Evolutionary conservation across 2,113 vertebrate genomes (phyloP), one percentile per base, ranked within the genome.

Genomic region (Oncorhynchus masou): DNA sequence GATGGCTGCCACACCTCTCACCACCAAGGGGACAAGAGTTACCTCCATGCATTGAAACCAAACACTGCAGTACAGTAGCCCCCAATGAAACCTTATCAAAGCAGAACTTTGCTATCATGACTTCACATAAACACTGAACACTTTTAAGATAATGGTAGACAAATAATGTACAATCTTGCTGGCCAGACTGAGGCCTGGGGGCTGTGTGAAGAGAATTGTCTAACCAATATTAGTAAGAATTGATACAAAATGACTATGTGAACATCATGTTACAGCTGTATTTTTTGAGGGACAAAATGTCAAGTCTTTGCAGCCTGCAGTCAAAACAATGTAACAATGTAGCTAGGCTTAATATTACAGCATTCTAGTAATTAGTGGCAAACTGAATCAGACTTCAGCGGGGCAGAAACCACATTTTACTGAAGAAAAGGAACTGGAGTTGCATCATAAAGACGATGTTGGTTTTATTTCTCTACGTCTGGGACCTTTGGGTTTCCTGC

Each of bases 1-100:
- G 9, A 45, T 45, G 39, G 74, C 24, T 62, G 82, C 83, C 39
- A 45, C 39, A 45, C 81, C 81, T 81, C 76, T 24, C 70, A 20
- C 16, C 5, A 78, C 49, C 81, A 31, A 85, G 66, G 81, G 75
- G 78, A 45, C 39, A 45, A 45, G 39, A 45, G 3, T 57, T 12
- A 2, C 27, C 70, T 71, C 68, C 75, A 74, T 57, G 70, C 81
- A 54, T 8, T 64, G 5, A 39, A 76, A 74, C 51, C 60, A 24
- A 62, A 74, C 76, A 76, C 5, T 2, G 12, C 51, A 19, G 16
- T 16, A 54, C 15, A 19, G 51, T 54, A 54, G 12, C 51, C 16
- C 16, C 1, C 16, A 54, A 54, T 54, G 51, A 54, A 54, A 16
- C 16, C 16, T 5, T 54, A 54, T 54, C 51, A 54, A 54, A 54